A percentile compares a stretch with the other conserved stretches of the same genome.
phyloP scores from a whole-genome alignment of 2,113 vertebrate genomes.

The Laticauda laticaudata region DNA sequence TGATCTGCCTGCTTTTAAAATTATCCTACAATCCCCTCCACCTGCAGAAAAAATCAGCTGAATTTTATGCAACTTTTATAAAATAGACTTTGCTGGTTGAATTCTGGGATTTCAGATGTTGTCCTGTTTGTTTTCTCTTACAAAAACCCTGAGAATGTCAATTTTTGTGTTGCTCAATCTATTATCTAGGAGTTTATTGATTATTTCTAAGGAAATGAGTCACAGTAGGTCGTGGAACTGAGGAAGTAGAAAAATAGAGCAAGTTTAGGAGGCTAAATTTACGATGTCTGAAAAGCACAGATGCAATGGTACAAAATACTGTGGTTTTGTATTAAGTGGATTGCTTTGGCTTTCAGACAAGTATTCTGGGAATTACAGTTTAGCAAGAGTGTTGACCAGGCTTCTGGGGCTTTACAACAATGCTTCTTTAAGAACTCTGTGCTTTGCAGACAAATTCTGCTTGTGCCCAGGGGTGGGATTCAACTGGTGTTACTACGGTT shows the following conservation, averaged over 20 bases:
- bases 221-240: not conserved
- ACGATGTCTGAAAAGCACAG: not conserved
- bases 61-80: not conserved
- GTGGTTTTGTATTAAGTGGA: not conserved
- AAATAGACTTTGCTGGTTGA: not conserved
- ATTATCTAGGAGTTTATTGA: not conserved
- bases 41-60: conserved; percentile 4
- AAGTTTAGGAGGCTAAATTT: not conserved
- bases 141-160: not conserved
- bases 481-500: too few species aligned
- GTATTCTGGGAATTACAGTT: not conserved
- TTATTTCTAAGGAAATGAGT: not conserved
- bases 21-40: not conserved
- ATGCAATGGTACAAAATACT: not conserved
- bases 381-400: not conserved
- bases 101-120: not conserved
- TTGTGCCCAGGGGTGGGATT: not conserved
- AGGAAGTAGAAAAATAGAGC: not conserved
- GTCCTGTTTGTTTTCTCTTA: not conserved
- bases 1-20: conserved; percentile 61
- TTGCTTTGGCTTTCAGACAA: not conserved
- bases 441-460: not conserved
- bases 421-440: not conserved
- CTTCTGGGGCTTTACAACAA: not conserved
- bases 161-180: not conserved